Evolutionary conservation across 2,113 vertebrate genomes (phyloP), one percentile per base, ranked within the genome.

Genomic region (Eidolon helvum): DNA sequence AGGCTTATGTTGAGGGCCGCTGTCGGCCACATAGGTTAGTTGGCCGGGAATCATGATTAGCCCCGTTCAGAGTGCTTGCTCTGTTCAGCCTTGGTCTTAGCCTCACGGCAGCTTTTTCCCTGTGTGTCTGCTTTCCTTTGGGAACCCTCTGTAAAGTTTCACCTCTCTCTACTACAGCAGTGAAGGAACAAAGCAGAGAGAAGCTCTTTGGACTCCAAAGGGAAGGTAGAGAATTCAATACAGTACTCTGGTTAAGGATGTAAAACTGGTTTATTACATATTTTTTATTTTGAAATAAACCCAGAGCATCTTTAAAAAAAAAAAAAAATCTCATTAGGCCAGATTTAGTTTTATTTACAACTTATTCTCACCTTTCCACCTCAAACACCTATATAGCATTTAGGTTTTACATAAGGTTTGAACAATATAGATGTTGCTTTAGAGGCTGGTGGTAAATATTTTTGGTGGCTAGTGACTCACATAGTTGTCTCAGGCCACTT

Each of bases 301-400:
- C 68, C 68, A 96, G 50, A 69, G 14, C 16, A 9, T 74, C 35
- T 89, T 75, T 93, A 48, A 48, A 48, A 48, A n/a, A n/a, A n/a
- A n/a, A n/a, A n/a, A n/a, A n/a, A n/a, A n/a, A n/a, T 43, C 74
- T 94, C 35, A 14, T 26, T 83, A 91, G 35, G 59, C 48, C 79
- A 97, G 35, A 85, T 79, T 96, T 84, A 92, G 63, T 66, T 95
- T 95, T 92, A 82, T 84, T 91, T n/a, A 55, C n/a, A 82, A 33
- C 35, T 93, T 92, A 55, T 26, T 94, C 40, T 95, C 53, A 65
- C 43, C 35, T 95, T 92, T 72, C 38, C 55, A 96, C n/a, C 14
- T 85, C 63, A 68, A 57, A 82, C 35, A 71, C 79, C 55, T 92
- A 5, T 1, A 50, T 19, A 28, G 16, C 16, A 26, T 28, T 79